These are phyloP conservation scores for Spodoptera picta DNA, from an alignment of 2,888 invertebrate genomes.

Conservation along the genomic window DNA sequence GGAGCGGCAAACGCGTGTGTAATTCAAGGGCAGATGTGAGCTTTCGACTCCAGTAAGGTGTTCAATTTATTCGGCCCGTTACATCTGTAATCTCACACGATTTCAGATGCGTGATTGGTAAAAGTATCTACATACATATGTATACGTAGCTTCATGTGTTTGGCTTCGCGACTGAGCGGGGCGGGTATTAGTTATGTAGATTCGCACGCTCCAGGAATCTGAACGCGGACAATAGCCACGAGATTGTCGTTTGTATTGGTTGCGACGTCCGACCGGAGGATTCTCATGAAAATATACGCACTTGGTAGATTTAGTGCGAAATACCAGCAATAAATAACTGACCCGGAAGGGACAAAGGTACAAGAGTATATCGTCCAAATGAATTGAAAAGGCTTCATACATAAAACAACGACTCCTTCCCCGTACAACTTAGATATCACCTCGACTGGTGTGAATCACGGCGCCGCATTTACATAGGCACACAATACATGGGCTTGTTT, in stretches of 20 bases:
- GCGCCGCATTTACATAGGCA: slow-evolving; percentile 72
- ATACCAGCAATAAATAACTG: slow-evolving; percentile 86
- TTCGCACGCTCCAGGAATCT: slow-evolving; percentile 44
- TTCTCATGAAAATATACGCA: slow-evolving; percentile 73
- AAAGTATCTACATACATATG: slow-evolving; percentile 27
- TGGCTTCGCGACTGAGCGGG: slow-evolving; percentile 18
- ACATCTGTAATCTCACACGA: slow-evolving; percentile 40
- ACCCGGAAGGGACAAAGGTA: slow-evolving; percentile 87
- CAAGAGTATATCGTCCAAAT: slow-evolving; percentile 83
- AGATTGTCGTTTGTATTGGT: slow-evolving; percentile 66
- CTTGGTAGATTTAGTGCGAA: slow-evolving; percentile 78
- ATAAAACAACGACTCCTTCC: slow-evolving; percentile 80
- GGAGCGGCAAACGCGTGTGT: slow-evolving; percentile 36
- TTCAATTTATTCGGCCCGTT: slow-evolving; percentile 48
- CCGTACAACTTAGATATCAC: slow-evolving; percentile 74
- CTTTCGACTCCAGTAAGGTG: slow-evolving; percentile 39
- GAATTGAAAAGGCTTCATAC: slow-evolving; percentile 87
- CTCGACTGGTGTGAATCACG: slow-evolving; percentile 73
- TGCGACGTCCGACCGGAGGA: slow-evolving; percentile 57
- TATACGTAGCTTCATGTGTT: slow-evolving; percentile 17
- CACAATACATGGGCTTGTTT: slow-evolving; percentile 44
- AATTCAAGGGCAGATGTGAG: slow-evolving; percentile 50
- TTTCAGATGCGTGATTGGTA: slow-evolving; percentile 39
- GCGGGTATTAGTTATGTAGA: slow-evolving; percentile 59
- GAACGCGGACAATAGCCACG: slow-evolving; percentile 57